These are phyloP conservation scores for Limonius californicus DNA, from an alignment of 1,140 invertebrate species.

Conservation along the genomic window DNA sequence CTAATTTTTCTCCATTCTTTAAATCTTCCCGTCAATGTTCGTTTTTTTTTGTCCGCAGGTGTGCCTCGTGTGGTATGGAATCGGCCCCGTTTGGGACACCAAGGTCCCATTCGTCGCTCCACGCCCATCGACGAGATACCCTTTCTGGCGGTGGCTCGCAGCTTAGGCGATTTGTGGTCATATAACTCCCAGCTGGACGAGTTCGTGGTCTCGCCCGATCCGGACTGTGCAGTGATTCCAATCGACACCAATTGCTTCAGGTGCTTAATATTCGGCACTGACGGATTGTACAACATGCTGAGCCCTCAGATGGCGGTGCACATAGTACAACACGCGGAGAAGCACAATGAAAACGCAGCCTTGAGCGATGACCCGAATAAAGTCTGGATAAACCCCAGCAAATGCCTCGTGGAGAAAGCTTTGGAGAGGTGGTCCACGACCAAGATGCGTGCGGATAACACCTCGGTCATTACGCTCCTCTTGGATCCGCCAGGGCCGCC, in stretches of 20 bases:
- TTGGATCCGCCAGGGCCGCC: constrained; percentile 87
- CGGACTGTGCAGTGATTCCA: constrained; percentile 84
- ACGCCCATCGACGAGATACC: constrained; percentile 93
- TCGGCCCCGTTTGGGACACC: constrained; percentile 73
- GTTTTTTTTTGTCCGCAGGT: constrained; percentile 46
- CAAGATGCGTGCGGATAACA: constrained; percentile 90
- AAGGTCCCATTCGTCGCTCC: constrained; percentile 76
- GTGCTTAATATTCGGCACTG: constrained; percentile 92
- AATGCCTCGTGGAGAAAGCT: constrained; percentile 82
- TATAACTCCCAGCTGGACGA: constrained; percentile 85
- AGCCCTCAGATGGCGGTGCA: constrained; percentile 78
- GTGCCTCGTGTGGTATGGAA: constrained; percentile 97
- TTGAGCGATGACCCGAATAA: constrained; percentile 40
- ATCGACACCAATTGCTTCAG: constrained; percentile 76
- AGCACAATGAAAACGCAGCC: constrained; percentile 69
- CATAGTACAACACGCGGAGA: constrained; percentile 75
- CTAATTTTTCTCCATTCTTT: too few species aligned
- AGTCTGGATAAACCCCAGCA: constrained; percentile 83
- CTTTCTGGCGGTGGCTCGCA: constrained; percentile 92
- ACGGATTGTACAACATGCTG: constrained; percentile 96
- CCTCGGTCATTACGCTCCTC: constrained; percentile 89
- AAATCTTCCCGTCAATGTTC: too few species aligned
- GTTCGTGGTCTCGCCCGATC: constrained; percentile 96
- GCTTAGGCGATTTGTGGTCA: constrained; percentile 95
- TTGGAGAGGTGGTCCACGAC: constrained; percentile 72